These are phyloP conservation scores for Pardosa pseudoannulata DNA, from an alignment of 2,888 invertebrate species.

Conservation along the genomic window DNA sequence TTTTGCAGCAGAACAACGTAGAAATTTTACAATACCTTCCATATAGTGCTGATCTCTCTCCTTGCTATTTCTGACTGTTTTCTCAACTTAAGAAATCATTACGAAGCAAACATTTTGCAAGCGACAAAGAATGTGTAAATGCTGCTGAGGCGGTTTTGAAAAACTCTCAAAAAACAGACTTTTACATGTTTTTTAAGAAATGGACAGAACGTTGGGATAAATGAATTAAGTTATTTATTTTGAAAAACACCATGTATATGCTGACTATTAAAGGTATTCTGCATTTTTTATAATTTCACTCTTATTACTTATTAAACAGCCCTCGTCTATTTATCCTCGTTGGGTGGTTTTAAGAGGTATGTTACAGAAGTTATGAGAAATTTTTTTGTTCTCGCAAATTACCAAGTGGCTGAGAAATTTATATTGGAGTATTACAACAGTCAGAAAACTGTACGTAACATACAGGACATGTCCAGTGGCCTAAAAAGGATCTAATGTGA, in stretches of 20 bases:
- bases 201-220: not conserved
- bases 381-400: too few relatives aligned
- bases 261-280: not conserved
- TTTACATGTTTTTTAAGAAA: not conserved
- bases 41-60: not conserved
- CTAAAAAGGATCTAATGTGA: too few relatives aligned
- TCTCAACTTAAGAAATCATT: not conserved
- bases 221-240: not conserved
- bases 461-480: too few relatives aligned
- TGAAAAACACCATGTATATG: not conserved
- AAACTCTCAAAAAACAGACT: not conserved
- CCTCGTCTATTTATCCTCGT: not conserved
- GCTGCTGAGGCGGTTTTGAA: not conserved
- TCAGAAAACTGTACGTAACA: too few relatives aligned
- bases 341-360: too few relatives aligned
- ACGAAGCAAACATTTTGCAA: not conserved
- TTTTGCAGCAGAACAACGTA: not conserved
- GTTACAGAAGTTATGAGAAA: too few relatives aligned
- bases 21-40: not conserved
- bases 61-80: not conserved
- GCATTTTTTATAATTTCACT: not conserved
- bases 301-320: not conserved
- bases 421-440: too few relatives aligned
- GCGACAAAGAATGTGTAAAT: not conserved
- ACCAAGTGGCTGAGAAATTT: too few relatives aligned